phyloP scores from a whole-genome alignment of 2,113 vertebrate genomes.

The Dromas ardeola region DNA sequence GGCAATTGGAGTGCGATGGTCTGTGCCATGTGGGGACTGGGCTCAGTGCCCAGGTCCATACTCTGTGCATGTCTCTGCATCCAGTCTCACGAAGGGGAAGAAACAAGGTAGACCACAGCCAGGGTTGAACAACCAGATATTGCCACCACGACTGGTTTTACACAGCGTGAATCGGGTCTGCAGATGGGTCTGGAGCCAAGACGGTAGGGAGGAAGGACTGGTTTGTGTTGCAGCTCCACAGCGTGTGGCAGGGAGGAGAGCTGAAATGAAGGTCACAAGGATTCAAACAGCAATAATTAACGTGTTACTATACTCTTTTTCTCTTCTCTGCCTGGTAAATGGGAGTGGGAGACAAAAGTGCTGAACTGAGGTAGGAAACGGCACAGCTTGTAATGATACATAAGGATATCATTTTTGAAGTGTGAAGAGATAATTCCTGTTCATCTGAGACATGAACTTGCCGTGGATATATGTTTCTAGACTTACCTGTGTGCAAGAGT shows the following conservation, averaged over 20 bases:
- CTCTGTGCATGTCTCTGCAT: neutral
- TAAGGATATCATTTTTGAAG: neutral
- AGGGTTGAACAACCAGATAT: neutral
- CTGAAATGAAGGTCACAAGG: neutral
- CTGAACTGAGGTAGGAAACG: neutral
- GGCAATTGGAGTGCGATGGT: neutral
- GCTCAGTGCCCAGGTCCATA: neutral
- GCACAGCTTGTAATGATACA: neutral
- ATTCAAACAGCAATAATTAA: neutral
- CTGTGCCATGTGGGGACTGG: neutral
- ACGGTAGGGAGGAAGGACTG: neutral
- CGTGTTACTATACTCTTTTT: neutral
- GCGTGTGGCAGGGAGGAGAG: neutral
- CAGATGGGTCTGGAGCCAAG: rapidly evolving
- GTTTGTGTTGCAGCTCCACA: neutral
- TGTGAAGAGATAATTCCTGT: neutral
- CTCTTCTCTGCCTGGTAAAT: neutral
- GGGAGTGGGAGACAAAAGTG: neutral
- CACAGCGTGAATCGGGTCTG: neutral
- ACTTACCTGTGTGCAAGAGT: neutral
- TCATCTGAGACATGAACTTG: neutral
- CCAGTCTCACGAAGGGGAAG: neutral
- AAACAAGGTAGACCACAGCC: neutral
- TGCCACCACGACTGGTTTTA: neutral
- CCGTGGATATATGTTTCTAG: neutral